A percentile compares a stretch with the other conserved stretches of the same genome.
These are phyloP conservation scores for Prosapia bicincta DNA, from an alignment of 2,888 invertebrate genomes.

Conservation along the genomic window DNA sequence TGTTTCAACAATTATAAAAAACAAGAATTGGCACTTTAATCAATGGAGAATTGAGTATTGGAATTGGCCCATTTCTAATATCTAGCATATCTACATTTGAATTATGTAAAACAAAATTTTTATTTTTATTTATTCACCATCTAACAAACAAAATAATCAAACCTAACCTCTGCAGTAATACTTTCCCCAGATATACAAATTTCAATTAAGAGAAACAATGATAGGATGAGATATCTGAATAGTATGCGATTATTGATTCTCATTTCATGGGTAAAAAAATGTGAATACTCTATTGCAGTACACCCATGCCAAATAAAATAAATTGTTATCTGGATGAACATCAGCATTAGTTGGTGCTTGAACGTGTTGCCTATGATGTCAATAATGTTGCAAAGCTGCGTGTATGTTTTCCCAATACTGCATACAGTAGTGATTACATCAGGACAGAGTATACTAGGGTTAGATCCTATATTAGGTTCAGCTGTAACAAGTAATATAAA, in stretches of 20 bases:
- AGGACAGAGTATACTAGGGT: background rate
- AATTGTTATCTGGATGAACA: background rate
- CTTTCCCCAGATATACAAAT: background rate
- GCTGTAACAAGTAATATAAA: no score
- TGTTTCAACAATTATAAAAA: no score
- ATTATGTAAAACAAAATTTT: no score
- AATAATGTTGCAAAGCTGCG: background rate
- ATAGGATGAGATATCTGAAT: background rate
- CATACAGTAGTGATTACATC: background rate
- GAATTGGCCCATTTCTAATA: no score
- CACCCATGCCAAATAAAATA: background rate
- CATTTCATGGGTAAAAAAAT: background rate
- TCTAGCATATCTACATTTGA: no score
- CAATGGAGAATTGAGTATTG: no score
- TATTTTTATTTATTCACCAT: no score
- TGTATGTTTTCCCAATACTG: background rate
- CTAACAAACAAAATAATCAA: no score
- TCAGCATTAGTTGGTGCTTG: background rate
- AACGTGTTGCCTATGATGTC: background rate
- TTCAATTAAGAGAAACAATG: background rate
- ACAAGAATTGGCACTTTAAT: no score
- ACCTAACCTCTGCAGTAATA: background rate
- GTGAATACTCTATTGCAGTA: background rate
- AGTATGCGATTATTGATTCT: background rate
- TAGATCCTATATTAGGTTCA: background rate